Percentiles rank a stretch among this genome's conserved stretches.
phyloP scores from a whole-genome alignment of 2,888 invertebrate genomes.

The Amblyjoppa fuscipennis region DNA sequence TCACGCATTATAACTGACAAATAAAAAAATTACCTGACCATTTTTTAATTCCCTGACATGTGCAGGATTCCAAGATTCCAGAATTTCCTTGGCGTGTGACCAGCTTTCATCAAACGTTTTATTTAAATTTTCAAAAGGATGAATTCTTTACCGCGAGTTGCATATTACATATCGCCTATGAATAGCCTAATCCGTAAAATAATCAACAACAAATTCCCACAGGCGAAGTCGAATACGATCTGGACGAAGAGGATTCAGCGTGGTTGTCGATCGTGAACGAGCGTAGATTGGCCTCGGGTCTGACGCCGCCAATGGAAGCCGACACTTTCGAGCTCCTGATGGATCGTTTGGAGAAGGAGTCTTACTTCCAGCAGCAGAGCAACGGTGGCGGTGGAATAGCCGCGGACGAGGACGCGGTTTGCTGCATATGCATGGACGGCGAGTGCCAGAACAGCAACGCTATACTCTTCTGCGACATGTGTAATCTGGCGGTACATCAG shows the following conservation, averaged over 20 bases:
- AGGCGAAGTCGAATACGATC: constrained; percentile 94
- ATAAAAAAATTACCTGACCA: too few species aligned
- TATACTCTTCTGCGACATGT: constrained; percentile 99
- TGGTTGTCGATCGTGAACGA: constrained; percentile 97
- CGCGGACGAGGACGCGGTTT: constrained; percentile 98
- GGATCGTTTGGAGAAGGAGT: constrained; percentile 99
- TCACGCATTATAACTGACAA: too few species aligned
- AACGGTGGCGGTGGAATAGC: constrained; percentile 89
- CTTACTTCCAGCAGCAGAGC: constrained; percentile 94
- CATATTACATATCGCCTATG: too few species aligned
- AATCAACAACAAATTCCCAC: constrained; percentile 8
- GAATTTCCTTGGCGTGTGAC: too few species aligned
- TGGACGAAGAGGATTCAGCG: constrained; percentile 98
- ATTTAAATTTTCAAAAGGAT: too few species aligned
- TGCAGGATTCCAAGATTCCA: too few species aligned
- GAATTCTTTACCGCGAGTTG: too few species aligned
- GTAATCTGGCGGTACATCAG: constrained; percentile 99
- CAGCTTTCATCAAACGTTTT: too few species aligned
- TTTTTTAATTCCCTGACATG: too few species aligned
- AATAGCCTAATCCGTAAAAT: background rate
- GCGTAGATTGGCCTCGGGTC: constrained; percentile 90
- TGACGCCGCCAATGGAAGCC: constrained; percentile 91
- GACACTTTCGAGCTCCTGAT: constrained; percentile 97
- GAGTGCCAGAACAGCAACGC: constrained; percentile 99
- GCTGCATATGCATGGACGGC: constrained; percentile 99